These are phyloP conservation scores for Tympanuchus pallidicinctus DNA, from an alignment of 2,113 vertebrate genomes.

Conservation along the genomic window DNA sequence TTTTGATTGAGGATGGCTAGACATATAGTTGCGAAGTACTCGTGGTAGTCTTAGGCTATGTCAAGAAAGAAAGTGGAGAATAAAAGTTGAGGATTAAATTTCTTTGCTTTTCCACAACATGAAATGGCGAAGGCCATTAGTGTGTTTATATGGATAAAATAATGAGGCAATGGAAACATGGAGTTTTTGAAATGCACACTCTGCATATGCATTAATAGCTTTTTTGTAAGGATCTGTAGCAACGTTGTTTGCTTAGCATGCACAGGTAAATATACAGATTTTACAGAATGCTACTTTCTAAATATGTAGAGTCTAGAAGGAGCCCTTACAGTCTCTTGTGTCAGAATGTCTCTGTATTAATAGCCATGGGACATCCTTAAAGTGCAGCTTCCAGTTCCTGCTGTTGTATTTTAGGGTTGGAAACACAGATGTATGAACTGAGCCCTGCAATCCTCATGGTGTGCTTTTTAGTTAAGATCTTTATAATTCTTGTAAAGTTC, in stretches of 20 bases:
- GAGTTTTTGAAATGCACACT: not conserved
- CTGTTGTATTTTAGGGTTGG: not conserved
- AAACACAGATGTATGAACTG: not conserved
- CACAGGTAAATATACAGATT: not conserved
- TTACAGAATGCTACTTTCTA: not conserved
- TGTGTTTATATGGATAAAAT: conserved; percentile 25
- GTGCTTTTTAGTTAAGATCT: not conserved
- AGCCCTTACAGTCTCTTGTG: not conserved
- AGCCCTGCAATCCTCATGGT: rapidly evolving
- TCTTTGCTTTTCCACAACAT: not conserved
- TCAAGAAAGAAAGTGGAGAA: not conserved
- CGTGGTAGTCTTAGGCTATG: not conserved
- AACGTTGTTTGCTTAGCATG: not conserved
- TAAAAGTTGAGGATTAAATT: not conserved
- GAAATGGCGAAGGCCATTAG: not conserved
- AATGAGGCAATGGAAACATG: conserved; percentile 5
- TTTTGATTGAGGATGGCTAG: conserved; percentile 5
- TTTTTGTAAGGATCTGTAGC: conserved; percentile 12
- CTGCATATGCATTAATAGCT: not conserved
- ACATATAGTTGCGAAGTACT: not conserved
- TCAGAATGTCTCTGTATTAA: not conserved
- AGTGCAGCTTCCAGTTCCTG: not conserved
- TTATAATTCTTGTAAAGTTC: not conserved
- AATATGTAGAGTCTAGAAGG: not conserved
- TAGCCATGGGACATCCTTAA: not conserved